These are phyloP conservation scores for Anthoscopus minutus DNA, from an alignment of 2,113 vertebrate species.

Conservation along the genomic window DNA sequence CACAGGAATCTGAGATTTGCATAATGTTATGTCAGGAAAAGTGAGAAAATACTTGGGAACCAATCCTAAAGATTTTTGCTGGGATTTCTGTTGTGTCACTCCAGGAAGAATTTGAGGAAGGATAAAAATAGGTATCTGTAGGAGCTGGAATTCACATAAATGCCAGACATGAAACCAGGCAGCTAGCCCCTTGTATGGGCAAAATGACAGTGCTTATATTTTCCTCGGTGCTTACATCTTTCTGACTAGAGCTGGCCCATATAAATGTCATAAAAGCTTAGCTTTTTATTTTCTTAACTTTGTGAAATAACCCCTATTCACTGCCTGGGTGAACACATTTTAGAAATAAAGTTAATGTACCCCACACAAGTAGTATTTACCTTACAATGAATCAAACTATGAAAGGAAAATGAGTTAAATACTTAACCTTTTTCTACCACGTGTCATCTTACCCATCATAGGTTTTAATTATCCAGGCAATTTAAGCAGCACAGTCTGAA, in stretches of 20 bases:
- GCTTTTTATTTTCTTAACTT: constrained; percentile 26
- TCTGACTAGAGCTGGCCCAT: neutral
- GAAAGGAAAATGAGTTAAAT: neutral
- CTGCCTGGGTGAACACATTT: neutral
- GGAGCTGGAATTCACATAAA: constrained; percentile 36
- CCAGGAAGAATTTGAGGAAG: constrained; percentile 14
- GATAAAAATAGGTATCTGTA: constrained; percentile 49
- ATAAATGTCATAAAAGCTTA: neutral
- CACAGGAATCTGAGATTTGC: neutral
- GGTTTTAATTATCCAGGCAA: constrained; percentile 6
- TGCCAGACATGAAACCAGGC: neutral
- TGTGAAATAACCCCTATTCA: neutral
- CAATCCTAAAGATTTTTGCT: neutral
- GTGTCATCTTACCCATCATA: neutral
- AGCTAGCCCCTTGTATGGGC: constrained; percentile 37
- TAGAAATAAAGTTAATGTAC: constrained; percentile 29
- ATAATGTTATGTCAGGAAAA: neutral
- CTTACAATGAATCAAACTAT: neutral
- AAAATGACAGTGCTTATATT: constrained; percentile 43
- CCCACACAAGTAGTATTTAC: neutral
- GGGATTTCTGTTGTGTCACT: neutral
- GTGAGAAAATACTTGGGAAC: neutral
- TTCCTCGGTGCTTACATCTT: constrained; percentile 11
- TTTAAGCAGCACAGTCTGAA: neutral
- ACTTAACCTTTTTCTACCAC: neutral